phyloP scores from a whole-genome alignment of 2,888 invertebrate genomes.

The Drosophila peninsularis region DNA sequence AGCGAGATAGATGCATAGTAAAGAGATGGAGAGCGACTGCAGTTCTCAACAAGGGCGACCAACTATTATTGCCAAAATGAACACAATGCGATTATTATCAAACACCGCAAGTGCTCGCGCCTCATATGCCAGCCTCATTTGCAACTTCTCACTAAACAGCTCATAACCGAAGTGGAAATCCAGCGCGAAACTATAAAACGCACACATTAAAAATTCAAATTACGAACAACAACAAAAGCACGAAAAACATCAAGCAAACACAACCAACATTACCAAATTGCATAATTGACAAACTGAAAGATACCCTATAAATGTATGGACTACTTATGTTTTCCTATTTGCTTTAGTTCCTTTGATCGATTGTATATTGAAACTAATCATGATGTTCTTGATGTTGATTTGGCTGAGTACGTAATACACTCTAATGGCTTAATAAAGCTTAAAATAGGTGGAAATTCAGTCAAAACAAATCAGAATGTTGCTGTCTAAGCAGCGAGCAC shows the following conservation, averaged over 20 bases:
- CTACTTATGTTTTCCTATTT: neutral
- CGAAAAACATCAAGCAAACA: neutral
- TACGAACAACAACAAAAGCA: constrained; percentile 23
- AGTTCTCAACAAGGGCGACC: neutral
- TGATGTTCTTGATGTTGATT: too few species aligned
- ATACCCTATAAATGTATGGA: neutral
- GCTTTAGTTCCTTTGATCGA: neutral
- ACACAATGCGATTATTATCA: constrained; percentile 11
- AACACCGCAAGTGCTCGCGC: neutral
- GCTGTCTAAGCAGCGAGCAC: too few species aligned
- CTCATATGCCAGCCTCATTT: constrained; percentile 5
- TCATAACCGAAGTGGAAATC: constrained; percentile 33
- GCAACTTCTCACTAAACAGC: constrained; percentile 28
- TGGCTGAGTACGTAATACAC: too few species aligned
- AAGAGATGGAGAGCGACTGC: neutral
- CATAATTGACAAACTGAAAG: neutral
- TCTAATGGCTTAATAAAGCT: too few species aligned
- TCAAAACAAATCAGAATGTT: too few species aligned
- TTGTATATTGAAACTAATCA: too few species aligned
- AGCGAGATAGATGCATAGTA: neutral
- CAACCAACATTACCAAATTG: neutral
- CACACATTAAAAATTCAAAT: constrained; percentile 31
- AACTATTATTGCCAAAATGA: constrained; percentile 8
- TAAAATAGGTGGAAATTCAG: too few species aligned
- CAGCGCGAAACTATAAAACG: constrained; percentile 31